phyloP scores from a whole-genome alignment of 2,113 vertebrate genomes.

The Zonotrichia leucophrys region DNA sequence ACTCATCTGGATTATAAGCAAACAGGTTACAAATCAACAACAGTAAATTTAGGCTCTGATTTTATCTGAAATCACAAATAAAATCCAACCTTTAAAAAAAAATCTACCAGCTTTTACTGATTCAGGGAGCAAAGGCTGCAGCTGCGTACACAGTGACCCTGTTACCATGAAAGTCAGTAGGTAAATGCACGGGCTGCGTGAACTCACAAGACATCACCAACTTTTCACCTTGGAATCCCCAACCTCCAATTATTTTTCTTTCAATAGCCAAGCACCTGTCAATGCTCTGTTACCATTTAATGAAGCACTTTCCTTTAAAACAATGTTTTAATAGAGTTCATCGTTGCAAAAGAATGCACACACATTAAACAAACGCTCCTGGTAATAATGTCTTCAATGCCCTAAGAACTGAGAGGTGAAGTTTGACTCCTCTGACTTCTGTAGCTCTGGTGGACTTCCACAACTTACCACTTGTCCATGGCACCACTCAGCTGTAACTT shows the following conservation, averaged over 20 bases:
- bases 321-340: background rate
- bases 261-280: background rate
- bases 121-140: background rate
- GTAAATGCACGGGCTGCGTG: background rate
- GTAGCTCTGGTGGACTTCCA: background rate
- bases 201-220: background rate
- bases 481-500: background rate
- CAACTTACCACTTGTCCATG: background rate
- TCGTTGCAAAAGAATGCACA: background rate
- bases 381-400: background rate
- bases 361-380: background rate
- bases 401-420: background rate
- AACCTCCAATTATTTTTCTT: background rate
- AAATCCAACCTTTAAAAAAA: background rate
- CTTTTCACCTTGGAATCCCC: background rate
- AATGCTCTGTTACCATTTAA: background rate
- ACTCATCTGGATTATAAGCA: background rate
- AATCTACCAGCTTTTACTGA: background rate
- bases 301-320: background rate
- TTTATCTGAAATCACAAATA: background rate
- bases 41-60: background rate
- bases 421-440: background rate
- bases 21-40: background rate
- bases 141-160: background rate
- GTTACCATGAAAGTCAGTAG: background rate